phyloP scores from a whole-genome alignment of 2,888 invertebrate genomes.

The Drosophila sordidapex region DNA sequence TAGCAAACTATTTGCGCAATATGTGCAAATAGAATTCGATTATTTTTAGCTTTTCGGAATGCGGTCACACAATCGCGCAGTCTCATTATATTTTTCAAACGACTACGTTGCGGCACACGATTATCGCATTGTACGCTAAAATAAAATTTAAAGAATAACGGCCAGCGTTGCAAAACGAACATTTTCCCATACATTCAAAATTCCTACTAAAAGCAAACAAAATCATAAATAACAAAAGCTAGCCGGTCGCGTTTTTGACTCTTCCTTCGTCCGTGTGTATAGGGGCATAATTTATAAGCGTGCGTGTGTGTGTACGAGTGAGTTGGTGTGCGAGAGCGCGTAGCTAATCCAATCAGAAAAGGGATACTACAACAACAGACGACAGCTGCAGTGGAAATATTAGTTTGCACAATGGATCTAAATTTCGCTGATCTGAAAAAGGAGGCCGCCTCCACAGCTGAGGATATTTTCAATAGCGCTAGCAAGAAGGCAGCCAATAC shows the following conservation, averaged over 20 bases:
- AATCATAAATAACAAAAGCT: constrained; percentile 4
- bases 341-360: constrained; percentile 54
- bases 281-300: constrained; percentile 2
- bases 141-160: constrained; percentile 58
- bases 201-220: constrained; percentile 8
- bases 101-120: constrained; percentile 26
- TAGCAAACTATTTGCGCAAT: background rate
- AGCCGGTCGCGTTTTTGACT: constrained; percentile 41
- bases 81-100: constrained; percentile 58
- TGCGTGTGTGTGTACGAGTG: constrained; percentile 14
- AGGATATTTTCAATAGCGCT: constrained; percentile 69
- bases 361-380: constrained; percentile 50
- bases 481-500: constrained; percentile 50
- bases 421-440: constrained; percentile 82
- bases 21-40: background rate
- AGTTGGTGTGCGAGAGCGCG: constrained; percentile 17
- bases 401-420: constrained; percentile 76
- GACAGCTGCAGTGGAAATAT: constrained; percentile 12
- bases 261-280: constrained; percentile 26
- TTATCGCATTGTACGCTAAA: constrained; percentile 25
- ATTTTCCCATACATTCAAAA: constrained; percentile 10
- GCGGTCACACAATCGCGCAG: constrained; percentile 55
- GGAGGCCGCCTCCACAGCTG: constrained; percentile 77
- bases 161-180: constrained; percentile 19
- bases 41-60: constrained; percentile 16